Conservation (phyloP, 2,888 invertebrate species). For the Dicyrtoma fusca region DNA sequence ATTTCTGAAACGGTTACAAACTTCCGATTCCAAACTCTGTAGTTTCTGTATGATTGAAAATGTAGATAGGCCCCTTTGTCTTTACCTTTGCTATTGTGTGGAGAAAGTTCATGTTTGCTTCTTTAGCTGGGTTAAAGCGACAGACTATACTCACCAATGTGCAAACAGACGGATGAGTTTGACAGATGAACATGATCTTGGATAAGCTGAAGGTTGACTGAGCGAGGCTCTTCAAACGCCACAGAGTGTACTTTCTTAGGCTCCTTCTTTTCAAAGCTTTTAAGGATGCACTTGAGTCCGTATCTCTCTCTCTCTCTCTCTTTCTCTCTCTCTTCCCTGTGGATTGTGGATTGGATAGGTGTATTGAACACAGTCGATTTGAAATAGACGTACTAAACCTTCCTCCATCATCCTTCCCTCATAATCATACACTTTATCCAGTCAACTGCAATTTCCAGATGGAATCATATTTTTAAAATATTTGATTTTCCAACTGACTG, state of each 20-base stretch:
- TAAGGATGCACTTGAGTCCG: conserved; percentile 6
- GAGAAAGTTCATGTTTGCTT: no score
- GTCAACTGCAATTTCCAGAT: background rate
- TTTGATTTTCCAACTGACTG: conserved; percentile 3
- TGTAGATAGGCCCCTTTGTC: no score
- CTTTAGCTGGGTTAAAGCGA: no score
- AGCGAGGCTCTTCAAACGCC: background rate
- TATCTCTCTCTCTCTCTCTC: background rate
- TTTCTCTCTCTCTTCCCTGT: background rate
- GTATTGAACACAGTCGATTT: background rate
- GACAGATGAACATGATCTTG: conserved; percentile 20
- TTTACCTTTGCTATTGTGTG: no score
- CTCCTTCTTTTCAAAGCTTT: conserved; percentile 12
- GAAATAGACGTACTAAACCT: background rate
- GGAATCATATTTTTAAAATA: conserved; percentile 16
- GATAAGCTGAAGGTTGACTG: background rate
- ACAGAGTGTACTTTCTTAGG: background rate
- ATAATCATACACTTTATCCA: no score
- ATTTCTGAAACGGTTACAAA: no score
- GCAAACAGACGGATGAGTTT: conserved; percentile 15
- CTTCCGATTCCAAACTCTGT: no score
- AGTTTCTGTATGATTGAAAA: no score
- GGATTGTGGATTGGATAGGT: no score
- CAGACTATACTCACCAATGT: background rate
- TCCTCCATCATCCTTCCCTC: background rate